A percentile compares a stretch with the other conserved stretches of the same genome.
Evolutionary conservation across 1,140 invertebrate genomes (phyloP).

Genomic region (Megathymus violae): DNA sequence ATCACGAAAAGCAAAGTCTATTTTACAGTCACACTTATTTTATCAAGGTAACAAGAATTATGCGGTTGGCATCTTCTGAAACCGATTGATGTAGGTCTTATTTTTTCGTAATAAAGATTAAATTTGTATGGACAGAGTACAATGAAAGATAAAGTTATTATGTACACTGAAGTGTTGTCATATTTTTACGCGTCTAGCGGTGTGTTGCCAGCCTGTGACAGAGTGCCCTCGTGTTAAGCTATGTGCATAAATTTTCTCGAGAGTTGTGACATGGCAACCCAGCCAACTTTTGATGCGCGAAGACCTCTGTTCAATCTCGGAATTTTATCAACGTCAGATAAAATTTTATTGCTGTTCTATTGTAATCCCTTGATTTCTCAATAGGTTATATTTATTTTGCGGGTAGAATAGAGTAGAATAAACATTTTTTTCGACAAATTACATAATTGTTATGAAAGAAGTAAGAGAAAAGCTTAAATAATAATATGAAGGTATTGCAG

Average conservation of each 20-base stretch:
- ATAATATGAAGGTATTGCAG: too few relatives aligned
- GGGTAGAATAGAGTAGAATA: too few relatives aligned
- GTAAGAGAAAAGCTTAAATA: too few relatives aligned
- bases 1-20: not conserved
- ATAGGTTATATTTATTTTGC: too few relatives aligned
- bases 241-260: conserved; percentile 72
- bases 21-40: not conserved
- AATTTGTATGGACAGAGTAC: not conserved
- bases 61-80: not conserved
- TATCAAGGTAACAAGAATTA: not conserved
- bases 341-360: conserved; percentile 13
- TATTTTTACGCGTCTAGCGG: conserved; percentile 42
- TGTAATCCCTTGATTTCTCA: too few relatives aligned
- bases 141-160: not conserved
- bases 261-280: conserved; percentile 52
- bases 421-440: too few relatives aligned
- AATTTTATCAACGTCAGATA: conserved; percentile 19
- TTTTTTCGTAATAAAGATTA: not conserved
- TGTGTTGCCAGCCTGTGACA: conserved; percentile 52
- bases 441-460: too few relatives aligned
- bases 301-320: conserved; percentile 43
- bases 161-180: conserved; percentile 39
- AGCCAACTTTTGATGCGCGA: conserved; percentile 56
- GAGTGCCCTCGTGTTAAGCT: conserved; percentile 63
- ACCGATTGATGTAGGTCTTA: not conserved